phyloP scores from a whole-genome alignment of 2,888 invertebrate genomes.

The Eumacrocentrus americanus region DNA sequence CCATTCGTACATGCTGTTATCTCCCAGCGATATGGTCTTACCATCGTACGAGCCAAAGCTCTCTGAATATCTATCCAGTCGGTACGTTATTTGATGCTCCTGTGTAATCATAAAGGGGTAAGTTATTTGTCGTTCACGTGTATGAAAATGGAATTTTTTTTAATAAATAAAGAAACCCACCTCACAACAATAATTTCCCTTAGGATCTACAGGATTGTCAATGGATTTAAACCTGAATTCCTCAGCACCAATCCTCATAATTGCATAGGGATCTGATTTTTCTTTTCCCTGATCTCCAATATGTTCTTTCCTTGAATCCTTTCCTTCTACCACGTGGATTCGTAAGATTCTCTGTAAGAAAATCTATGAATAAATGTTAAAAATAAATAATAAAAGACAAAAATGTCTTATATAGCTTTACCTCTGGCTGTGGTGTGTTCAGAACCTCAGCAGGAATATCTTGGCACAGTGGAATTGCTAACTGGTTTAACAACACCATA shows the following conservation, averaged over 20 bases:
- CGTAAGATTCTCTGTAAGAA: slow-evolving; percentile 91
- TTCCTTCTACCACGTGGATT: slow-evolving; percentile 92
- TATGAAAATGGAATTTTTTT: slow-evolving; percentile 31
- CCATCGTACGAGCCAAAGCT: too few species aligned
- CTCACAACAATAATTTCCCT: slow-evolving; percentile 99
- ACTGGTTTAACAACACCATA: slow-evolving; percentile 96
- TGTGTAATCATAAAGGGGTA: too few species aligned
- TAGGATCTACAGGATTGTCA: slow-evolving; percentile 91
- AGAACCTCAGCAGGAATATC: slow-evolving; percentile 81
- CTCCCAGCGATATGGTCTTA: too few species aligned
- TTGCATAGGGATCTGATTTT: slow-evolving; percentile 97
- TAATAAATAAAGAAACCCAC: slow-evolving; percentile 64
- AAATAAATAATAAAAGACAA: neutral
- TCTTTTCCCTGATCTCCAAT: slow-evolving; percentile 90
- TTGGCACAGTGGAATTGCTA: slow-evolving; percentile 86
- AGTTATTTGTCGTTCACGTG: too few species aligned
- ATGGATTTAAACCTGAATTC: slow-evolving; percentile 93
- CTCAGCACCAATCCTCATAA: slow-evolving; percentile 90
- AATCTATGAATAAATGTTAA: neutral
- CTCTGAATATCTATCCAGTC: too few species aligned
- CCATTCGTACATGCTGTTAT: too few species aligned
- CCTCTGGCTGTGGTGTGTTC: slow-evolving; percentile 92
- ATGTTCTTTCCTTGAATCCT: slow-evolving; percentile 95
- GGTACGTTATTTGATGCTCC: too few species aligned
- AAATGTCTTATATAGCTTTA: slow-evolving; percentile 59